Conservation (phyloP, 2,888 invertebrate genomes). For the Napeogenes inachia region DNA sequence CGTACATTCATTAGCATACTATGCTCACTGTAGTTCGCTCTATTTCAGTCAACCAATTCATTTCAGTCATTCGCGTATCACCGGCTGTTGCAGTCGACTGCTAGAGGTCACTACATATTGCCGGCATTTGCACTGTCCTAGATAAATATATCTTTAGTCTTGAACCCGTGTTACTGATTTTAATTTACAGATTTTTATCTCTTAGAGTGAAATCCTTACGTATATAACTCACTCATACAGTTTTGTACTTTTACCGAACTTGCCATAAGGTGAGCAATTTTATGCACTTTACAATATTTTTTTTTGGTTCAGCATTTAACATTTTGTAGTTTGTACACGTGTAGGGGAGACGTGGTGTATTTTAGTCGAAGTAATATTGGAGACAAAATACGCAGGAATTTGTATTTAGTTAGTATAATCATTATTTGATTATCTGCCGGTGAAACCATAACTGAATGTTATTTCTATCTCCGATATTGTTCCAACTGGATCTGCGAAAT, state of each 20-base stretch:
- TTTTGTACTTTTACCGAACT: constrained; percentile 50
- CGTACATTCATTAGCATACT: not conserved
- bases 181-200: constrained; percentile 36
- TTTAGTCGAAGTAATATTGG: not conserved
- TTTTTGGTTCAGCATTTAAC: constrained; percentile 38
- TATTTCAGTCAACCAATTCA: constrained; percentile 11
- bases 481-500: not conserved
- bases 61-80: constrained; percentile 59
- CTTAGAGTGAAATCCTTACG: constrained; percentile 57
- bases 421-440: not conserved
- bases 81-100: constrained; percentile 63
- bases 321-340: constrained; percentile 49
- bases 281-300: constrained; percentile 41
- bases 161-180: constrained; percentile 44
- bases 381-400: too few species aligned
- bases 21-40: not conserved
- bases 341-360: constrained; percentile 39
- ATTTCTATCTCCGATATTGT: not conserved
- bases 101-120: constrained; percentile 56
- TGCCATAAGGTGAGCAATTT: constrained; percentile 61
- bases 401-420: not conserved
- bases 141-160: constrained; percentile 32
- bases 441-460: not conserved
- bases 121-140: constrained; percentile 60
- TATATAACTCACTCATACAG: constrained; percentile 45